A percentile compares a stretch with the other conserved stretches of the same genome.
Evolutionary conservation across 2,888 invertebrate species (phyloP).

Genomic region (Calameuta filiformis): DNA sequence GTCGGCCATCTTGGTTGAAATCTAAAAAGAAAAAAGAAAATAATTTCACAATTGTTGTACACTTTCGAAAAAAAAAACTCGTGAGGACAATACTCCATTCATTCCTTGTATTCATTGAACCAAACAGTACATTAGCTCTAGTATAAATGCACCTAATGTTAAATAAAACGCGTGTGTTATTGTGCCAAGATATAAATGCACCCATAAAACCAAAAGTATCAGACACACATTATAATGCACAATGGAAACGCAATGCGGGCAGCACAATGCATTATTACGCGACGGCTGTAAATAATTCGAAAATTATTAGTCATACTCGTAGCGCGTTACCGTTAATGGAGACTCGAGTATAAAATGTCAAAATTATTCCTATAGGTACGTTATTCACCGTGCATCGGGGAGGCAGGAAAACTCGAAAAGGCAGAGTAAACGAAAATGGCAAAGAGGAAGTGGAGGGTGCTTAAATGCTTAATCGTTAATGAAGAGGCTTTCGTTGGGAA

Average conservation of each 20-base stretch:
- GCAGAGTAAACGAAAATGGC: background rate
- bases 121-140: background rate
- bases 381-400: background rate
- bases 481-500: background rate
- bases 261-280: background rate
- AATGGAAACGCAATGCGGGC: background rate
- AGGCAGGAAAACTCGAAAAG: background rate
- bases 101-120: background rate
- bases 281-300: background rate
- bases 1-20: slow-evolving; percentile 91
- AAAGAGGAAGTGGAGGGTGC: background rate
- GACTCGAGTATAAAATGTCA: background rate
- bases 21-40: slow-evolving; percentile 69
- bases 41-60: background rate
- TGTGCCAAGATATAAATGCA: background rate
- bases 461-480: background rate
- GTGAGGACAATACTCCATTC: background rate
- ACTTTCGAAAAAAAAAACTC: too few relatives aligned
- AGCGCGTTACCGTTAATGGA: background rate
- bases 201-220: background rate
- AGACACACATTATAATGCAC: background rate
- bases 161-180: too few relatives aligned
- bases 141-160: background rate
- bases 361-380: background rate
- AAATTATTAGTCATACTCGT: background rate